Evolutionary conservation across 2,797 vertebrate species (phyloP).

Genomic region (Ctenopoma multispine): DNA sequence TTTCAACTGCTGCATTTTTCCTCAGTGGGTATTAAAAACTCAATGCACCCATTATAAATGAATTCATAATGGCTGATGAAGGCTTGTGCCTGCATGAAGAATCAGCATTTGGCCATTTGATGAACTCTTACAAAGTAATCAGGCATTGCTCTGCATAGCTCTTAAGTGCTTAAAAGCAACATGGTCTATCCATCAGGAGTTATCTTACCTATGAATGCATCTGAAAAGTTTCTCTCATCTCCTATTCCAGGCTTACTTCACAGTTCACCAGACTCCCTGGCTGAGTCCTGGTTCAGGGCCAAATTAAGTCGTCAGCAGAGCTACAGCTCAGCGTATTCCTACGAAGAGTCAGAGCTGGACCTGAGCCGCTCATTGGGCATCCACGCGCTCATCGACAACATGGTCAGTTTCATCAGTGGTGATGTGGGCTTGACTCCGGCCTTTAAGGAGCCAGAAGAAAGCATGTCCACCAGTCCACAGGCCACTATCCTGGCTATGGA

Average conservation of each 20-base stretch:
- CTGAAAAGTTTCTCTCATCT: constrained; percentile 57
- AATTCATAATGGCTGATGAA: constrained; percentile 48
- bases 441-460: constrained; percentile 96
- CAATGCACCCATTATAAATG: constrained; percentile 31
- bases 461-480: constrained; percentile 95
- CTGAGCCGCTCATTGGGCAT: constrained; percentile 90
- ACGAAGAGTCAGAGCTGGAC: constrained; percentile 92
- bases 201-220: background rate
- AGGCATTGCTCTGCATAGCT: constrained; percentile 40
- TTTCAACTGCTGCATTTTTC: constrained; percentile 36
- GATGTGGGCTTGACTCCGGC: constrained; percentile 92
- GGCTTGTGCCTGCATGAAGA: constrained; percentile 71
- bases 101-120: constrained; percentile 38
- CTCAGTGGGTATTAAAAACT: constrained; percentile 28
- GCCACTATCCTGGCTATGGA: constrained; percentile 95
- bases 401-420: constrained; percentile 94
- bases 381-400: constrained; percentile 95
- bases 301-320: constrained; percentile 90
- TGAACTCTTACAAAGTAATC: constrained; percentile 22
- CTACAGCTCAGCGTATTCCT: constrained; percentile 86
- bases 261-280: constrained; percentile 85
- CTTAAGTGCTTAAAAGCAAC: constrained; percentile 38
- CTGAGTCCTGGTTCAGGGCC: constrained; percentile 91
- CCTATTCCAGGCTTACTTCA: constrained; percentile 72
- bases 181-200: constrained; percentile 31